Evolutionary conservation across 2,797 vertebrate genomes (phyloP).

Genomic region (Nyctibius grandis): DNA sequence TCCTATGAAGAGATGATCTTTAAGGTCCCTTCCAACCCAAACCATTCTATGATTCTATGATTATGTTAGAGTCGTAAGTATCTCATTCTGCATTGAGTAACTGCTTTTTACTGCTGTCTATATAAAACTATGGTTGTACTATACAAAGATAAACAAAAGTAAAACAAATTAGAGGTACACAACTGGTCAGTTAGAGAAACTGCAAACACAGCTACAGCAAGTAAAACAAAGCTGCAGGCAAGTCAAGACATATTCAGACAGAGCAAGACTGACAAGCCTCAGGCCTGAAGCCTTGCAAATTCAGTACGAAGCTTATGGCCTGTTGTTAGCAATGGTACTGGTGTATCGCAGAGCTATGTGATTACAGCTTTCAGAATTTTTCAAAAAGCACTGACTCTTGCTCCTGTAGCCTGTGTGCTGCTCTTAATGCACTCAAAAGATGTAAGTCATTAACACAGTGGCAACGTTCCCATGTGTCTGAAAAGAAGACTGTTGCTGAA

Average conservation of each 20-base stretch:
- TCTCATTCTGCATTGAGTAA: not conserved
- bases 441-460: not conserved
- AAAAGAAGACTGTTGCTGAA: not conserved
- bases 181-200: not conserved
- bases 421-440: not conserved
- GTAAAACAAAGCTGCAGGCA: not conserved
- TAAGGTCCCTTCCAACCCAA: too few species aligned
- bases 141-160: not conserved
- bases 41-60: too few species aligned
- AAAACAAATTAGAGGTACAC: not conserved
- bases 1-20: too few species aligned
- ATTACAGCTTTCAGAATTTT: not conserved
- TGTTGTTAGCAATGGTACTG: not conserved
- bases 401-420: not conserved
- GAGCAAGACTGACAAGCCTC: not conserved
- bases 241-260: not conserved
- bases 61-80: not conserved
- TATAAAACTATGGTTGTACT: not conserved
- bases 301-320: accelerated
- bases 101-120: not conserved
- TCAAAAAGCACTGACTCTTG: not conserved
- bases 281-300: not conserved
- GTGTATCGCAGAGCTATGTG: not conserved
- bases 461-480: not conserved
- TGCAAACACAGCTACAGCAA: not conserved